A percentile compares a stretch with the other conserved stretches of the same genome.
These are phyloP conservation scores for Haplochromis burtoni DNA, from an alignment of 2,113 vertebrate genomes.

Conservation along the genomic window DNA sequence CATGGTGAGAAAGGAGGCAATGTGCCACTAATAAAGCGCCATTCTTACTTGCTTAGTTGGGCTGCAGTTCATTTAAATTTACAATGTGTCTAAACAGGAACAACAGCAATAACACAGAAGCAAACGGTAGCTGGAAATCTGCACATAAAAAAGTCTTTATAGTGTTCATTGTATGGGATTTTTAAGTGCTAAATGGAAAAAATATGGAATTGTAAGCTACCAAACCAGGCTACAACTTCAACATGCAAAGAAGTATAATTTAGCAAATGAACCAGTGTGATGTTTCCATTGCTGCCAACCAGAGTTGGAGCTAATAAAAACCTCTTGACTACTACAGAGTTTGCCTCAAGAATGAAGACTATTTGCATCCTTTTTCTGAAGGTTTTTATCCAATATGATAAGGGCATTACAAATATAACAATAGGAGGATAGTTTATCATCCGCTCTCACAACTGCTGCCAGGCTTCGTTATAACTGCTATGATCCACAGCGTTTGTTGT, in stretches of 20 bases:
- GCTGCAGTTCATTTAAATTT: neutral
- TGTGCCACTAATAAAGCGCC: neutral
- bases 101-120: neutral
- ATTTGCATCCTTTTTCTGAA: neutral
- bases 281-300: neutral
- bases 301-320: neutral
- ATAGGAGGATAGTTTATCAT: neutral
- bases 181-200: neutral
- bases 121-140: neutral
- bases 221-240: neutral
- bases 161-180: neutral
- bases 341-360: neutral
- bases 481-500: neutral
- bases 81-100: neutral
- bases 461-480: neutral
- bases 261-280: neutral
- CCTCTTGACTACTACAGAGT: neutral
- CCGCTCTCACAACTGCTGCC: neutral
- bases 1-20: neutral
- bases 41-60: neutral
- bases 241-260: neutral
- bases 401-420: neutral
- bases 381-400: neutral
- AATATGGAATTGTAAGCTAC: neutral
- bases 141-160: neutral